phyloP scores from a whole-genome alignment of 2,888 invertebrate species.

The Dasysyrphus albostriatus region DNA sequence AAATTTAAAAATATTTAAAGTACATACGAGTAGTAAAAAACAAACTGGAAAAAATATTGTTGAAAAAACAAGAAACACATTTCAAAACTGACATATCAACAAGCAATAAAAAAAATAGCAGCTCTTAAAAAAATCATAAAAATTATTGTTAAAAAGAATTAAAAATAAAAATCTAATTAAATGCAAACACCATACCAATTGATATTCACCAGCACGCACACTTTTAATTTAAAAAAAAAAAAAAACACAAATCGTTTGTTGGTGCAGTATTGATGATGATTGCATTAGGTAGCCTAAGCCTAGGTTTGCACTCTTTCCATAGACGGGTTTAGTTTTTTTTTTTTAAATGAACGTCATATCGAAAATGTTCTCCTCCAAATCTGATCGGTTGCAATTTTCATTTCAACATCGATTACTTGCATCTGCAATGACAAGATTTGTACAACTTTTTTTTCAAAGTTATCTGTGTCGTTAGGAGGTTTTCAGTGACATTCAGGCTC shows the following conservation, averaged over 20 bases:
- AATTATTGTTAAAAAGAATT: background rate
- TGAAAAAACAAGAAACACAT: background rate
- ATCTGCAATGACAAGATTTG: conserved; percentile 44
- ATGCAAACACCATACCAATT: conserved; percentile 20
- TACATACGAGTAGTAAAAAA: background rate
- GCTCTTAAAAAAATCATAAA: conserved; percentile 28
- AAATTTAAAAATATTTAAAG: conserved; percentile 6
- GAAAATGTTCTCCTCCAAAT: conserved; percentile 56
- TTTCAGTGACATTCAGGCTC: background rate
- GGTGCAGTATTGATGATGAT: conserved; percentile 4
- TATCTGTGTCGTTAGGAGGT: background rate
- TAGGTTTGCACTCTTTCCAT: conserved; percentile 29
- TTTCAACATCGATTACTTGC: conserved; percentile 59
- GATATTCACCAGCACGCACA: conserved; percentile 40
- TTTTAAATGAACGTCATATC: conserved; percentile 47
- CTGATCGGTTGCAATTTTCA: conserved; percentile 64
- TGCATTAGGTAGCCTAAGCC: conserved; percentile 27
- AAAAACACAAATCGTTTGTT: conserved; percentile 28
- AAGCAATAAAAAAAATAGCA: conserved; percentile 8
- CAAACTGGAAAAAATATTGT: background rate
- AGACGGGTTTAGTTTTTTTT: conserved; percentile 1
- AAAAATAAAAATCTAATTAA: background rate
- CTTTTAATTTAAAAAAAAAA: conserved; percentile 22
- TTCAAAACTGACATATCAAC: conserved; percentile 15
- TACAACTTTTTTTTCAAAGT: conserved; percentile 4